Evolutionary conservation across 2,888 invertebrate genomes (phyloP).

Genomic region (Epirrhoe alternata): DNA sequence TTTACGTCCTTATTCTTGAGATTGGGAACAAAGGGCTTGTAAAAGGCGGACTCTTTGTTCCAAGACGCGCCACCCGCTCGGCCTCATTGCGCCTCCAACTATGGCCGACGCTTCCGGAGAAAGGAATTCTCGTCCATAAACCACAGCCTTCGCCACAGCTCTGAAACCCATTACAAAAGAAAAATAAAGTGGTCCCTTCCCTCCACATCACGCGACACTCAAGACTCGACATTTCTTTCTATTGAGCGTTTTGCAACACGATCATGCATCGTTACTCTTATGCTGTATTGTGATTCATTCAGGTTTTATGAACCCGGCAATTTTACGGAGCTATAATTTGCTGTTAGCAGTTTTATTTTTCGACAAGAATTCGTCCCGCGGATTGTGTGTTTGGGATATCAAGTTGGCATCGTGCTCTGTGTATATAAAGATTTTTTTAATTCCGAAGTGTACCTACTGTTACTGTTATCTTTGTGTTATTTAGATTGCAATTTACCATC

Average conservation of each 20-base stretch:
- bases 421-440: slow-evolving; percentile 11
- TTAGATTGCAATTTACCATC: neutral
- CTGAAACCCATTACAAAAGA: slow-evolving; percentile 49
- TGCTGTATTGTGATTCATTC: slow-evolving; percentile 39
- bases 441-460: neutral
- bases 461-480: neutral
- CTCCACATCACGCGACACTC: slow-evolving; percentile 27
- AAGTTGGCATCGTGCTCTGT: slow-evolving; percentile 31
- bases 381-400: slow-evolving; percentile 19
- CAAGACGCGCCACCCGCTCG: slow-evolving; percentile 31
- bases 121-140: slow-evolving; percentile 47
- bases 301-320: slow-evolving; percentile 42
- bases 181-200: slow-evolving; percentile 46
- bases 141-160: slow-evolving; percentile 38
- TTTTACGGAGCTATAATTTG: slow-evolving; percentile 41
- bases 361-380: slow-evolving; percentile 30
- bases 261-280: slow-evolving; percentile 17
- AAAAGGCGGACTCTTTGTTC: slow-evolving; percentile 45
- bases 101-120: slow-evolving; percentile 44
- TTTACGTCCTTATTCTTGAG: slow-evolving; percentile 32
- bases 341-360: slow-evolving; percentile 36
- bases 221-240: slow-evolving; percentile 19
- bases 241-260: slow-evolving; percentile 5
- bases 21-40: slow-evolving; percentile 36
- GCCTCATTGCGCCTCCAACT: slow-evolving; percentile 43